Conservation (phyloP, 1,140 invertebrate species). For the Holcopasites calliopsidis region DNA sequence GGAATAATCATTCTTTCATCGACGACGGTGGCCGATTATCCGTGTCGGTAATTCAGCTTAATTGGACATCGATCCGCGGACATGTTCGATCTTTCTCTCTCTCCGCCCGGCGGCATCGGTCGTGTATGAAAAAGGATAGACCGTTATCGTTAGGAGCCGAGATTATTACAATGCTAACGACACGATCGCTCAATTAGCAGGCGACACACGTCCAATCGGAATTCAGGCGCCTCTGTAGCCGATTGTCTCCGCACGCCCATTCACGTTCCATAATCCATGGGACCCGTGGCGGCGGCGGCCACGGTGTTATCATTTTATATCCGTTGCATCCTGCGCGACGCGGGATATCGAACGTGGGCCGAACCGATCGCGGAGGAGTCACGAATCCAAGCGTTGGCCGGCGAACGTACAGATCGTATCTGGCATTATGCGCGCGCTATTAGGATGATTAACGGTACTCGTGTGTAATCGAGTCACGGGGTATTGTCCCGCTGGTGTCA, state of each 20-base stretch:
- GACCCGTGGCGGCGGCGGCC: neutral
- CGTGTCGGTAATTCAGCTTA: constrained; percentile 55
- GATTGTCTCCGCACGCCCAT: constrained; percentile 48
- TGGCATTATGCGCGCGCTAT: constrained; percentile 55
- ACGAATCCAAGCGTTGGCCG: constrained; percentile 45
- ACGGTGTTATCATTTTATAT: constrained; percentile 17
- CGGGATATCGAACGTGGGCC: constrained; percentile 30
- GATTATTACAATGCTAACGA: constrained; percentile 59
- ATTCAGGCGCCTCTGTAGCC: constrained; percentile 46
- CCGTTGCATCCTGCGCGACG: neutral
- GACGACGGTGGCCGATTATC: constrained; percentile 54
- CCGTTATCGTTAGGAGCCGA: constrained; percentile 9
- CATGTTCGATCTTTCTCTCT: constrained; percentile 14
- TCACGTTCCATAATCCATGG: neutral
- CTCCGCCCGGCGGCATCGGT: constrained; percentile 13
- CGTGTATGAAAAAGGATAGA: neutral
- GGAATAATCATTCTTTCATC: constrained; percentile 57
- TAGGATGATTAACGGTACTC: constrained; percentile 61
- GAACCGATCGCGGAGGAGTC: constrained; percentile 22
- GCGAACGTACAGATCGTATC: constrained; percentile 53
- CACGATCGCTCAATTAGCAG: constrained; percentile 71
- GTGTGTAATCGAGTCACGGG: constrained; percentile 58
- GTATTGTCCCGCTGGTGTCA: constrained; percentile 58
- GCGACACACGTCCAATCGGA: constrained; percentile 45
- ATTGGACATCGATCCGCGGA: constrained; percentile 59